Percentiles rank a stretch among this genome's conserved stretches.
Evolutionary conservation across 92 coral and sea anemone species (phyloP).

Genomic region (Epizoanthus rinbou): DNA sequence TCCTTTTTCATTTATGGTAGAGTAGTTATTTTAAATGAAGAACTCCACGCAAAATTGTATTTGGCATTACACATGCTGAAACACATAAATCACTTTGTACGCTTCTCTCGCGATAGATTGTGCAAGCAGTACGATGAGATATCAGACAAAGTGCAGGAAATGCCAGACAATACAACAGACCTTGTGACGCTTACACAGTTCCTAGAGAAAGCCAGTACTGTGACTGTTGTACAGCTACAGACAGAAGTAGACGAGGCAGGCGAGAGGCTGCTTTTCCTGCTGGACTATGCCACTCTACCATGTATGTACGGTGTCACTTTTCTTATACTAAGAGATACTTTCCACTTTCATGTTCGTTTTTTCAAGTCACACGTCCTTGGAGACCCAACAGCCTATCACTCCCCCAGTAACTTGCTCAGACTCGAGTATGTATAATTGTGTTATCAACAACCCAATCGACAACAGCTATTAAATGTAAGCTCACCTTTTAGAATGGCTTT

Average conservation of each 20-base stretch:
- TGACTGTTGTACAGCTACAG: conserved; percentile 79
- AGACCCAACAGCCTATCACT: too few relatives aligned
- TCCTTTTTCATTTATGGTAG: too few relatives aligned
- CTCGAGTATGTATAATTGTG: too few relatives aligned
- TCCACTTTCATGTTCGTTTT: too few relatives aligned
- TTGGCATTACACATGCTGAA: not conserved
- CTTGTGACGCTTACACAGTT: conserved; percentile 86
- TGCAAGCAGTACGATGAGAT: conserved; percentile 95
- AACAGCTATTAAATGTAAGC: too few relatives aligned
- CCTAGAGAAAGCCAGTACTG: conserved; percentile 92
- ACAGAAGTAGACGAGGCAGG: conserved; percentile 91
- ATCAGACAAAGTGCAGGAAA: conserved; percentile 98
- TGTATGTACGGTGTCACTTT: conserved; percentile 56
- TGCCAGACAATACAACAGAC: conserved; percentile 97
- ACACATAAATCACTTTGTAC: not conserved
- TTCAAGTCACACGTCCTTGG: too few relatives aligned
- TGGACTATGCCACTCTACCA: conserved; percentile 96
- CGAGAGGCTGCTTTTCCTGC: conserved; percentile 85
- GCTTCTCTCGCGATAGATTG: conserved; percentile 46
- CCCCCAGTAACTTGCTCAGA: too few relatives aligned
- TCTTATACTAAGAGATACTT: not conserved
- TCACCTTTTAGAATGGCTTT: too few relatives aligned
- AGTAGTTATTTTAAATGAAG: not conserved
- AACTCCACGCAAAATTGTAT: not conserved
- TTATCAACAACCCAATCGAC: too few relatives aligned